Evolutionary conservation across 2,888 invertebrate genomes (phyloP).

Genomic region (Sipha maydis): DNA sequence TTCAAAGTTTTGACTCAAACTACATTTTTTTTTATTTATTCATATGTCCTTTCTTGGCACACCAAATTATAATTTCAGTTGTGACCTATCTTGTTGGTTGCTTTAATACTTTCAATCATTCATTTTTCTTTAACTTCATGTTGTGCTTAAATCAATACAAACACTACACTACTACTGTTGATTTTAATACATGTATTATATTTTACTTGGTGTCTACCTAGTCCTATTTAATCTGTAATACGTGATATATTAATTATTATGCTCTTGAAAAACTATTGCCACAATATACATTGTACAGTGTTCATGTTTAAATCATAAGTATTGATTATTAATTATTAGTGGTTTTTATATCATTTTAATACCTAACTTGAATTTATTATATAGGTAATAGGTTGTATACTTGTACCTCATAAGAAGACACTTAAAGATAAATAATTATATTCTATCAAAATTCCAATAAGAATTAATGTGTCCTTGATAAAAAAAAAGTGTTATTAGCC

Average conservation of each 20-base stretch:
- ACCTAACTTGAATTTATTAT: neutral
- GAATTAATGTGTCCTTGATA: constrained; percentile 32
- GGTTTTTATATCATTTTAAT: constrained; percentile 5
- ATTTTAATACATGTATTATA: neutral
- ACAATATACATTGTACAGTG: neutral
- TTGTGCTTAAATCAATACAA: neutral
- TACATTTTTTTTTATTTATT: neutral
- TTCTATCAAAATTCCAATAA: neutral
- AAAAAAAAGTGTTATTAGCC: neutral
- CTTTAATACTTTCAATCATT: neutral
- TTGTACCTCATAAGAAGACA: neutral
- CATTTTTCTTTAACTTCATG: neutral
- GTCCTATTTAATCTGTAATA: constrained; percentile 30
- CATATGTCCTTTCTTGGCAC: neutral
- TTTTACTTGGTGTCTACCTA: neutral
- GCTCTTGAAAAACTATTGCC: neutral
- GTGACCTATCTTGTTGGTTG: neutral
- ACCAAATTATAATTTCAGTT: neutral
- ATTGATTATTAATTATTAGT: constrained; percentile 15
- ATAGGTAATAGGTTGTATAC: neutral
- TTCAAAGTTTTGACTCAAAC: constrained; percentile 3
- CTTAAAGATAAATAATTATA: constrained; percentile 39
- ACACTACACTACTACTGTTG: neutral
- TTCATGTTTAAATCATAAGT: constrained; percentile 6
- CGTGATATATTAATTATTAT: neutral